Percentiles rank a stretch among this genome's conserved stretches.
Conservation (phyloP, 2,888 invertebrate genomes). For the Agrochola lota region DNA sequence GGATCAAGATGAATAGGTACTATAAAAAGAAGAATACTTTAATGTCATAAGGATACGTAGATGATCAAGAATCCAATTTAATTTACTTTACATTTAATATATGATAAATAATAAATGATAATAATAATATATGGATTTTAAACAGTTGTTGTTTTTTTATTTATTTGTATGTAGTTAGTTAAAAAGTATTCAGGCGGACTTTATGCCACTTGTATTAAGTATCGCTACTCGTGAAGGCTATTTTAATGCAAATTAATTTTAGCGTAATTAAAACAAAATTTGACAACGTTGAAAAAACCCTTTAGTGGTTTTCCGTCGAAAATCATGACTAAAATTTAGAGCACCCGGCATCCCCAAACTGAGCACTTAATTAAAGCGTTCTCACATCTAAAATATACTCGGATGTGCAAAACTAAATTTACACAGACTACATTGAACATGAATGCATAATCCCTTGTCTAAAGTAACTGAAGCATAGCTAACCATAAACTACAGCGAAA, state of each 20-base stretch:
- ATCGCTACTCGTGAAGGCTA: background rate
- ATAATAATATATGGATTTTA: too few relatives aligned
- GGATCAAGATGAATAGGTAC: too few relatives aligned
- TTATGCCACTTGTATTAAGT: background rate
- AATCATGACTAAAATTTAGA: background rate
- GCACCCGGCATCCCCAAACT: background rate
- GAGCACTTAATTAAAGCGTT: constrained; percentile 4
- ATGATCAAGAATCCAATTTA: too few relatives aligned
- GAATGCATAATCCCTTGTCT: constrained; percentile 43
- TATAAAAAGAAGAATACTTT: too few relatives aligned
- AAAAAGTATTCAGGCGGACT: background rate
- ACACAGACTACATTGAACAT: constrained; percentile 18
- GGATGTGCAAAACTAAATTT: constrained; percentile 40
- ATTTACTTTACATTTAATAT: too few relatives aligned
- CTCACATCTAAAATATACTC: constrained; percentile 2
- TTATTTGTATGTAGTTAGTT: background rate
- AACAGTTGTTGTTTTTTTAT: background rate
- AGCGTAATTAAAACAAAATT: background rate
- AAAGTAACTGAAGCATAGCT: constrained; percentile 29
- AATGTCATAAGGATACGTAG: too few relatives aligned
- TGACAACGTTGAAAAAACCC: background rate
- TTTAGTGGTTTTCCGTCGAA: background rate
- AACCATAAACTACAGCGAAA: constrained; percentile 52
- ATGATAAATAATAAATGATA: too few relatives aligned
- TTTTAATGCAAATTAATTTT: background rate